These are phyloP conservation scores for Acleris literana DNA, from an alignment of 2,888 invertebrate species.

Conservation along the genomic window DNA sequence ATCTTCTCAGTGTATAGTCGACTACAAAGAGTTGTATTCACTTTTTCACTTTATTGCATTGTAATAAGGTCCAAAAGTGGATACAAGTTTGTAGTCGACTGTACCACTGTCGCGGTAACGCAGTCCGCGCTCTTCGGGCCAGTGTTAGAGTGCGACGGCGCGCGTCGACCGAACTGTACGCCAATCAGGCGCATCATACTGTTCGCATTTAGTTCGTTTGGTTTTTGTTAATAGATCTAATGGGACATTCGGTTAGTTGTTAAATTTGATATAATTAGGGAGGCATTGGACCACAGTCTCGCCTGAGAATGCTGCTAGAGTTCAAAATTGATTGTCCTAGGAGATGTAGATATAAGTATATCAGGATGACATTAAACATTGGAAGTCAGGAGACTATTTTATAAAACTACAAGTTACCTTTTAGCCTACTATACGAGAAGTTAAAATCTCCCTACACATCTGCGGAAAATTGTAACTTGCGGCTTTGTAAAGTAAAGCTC, in stretches of 20 bases:
- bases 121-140: neutral
- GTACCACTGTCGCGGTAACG: too few relatives aligned
- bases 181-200: constrained; percentile 14
- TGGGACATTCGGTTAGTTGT: constrained; percentile 3
- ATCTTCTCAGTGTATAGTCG: too few relatives aligned
- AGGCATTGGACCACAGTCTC: too few relatives aligned
- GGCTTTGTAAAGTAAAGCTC: too few relatives aligned
- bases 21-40: too few relatives aligned
- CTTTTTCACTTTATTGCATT: too few relatives aligned
- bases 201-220: constrained; percentile 27
- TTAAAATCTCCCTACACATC: too few relatives aligned
- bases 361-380: constrained; percentile 6
- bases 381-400: constrained; percentile 2
- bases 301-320: neutral
- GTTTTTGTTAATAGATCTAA: constrained; percentile 5
- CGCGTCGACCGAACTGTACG: neutral
- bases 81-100: too few relatives aligned
- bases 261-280: neutral
- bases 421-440: too few relatives aligned
- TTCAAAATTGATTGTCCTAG: constrained; percentile 11
- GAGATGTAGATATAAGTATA: constrained; percentile 10
- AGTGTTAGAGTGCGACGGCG: constrained; percentile 2
- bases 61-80: too few relatives aligned
- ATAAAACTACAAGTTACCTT: neutral
- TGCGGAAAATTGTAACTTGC: too few relatives aligned